Evolutionary conservation across 2,797 vertebrate genomes (phyloP).

Genomic region (Spinus olivaceus): DNA sequence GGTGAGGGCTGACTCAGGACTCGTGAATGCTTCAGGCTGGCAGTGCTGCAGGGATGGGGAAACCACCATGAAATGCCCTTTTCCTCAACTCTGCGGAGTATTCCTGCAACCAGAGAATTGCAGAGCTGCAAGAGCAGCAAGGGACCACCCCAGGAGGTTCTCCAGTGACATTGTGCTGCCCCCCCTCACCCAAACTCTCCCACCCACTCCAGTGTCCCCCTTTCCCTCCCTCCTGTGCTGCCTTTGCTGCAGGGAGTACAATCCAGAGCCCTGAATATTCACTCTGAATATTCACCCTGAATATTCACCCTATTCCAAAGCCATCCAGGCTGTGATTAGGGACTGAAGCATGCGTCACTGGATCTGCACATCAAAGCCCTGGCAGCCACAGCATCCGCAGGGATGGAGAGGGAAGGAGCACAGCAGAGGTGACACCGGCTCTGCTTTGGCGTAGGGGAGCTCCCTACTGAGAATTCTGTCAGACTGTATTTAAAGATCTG

Average conservation of each 20-base stretch:
- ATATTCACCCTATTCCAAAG: background rate
- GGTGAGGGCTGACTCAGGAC: background rate
- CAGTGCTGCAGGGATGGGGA: background rate
- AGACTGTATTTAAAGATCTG: background rate
- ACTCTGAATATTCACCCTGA: background rate
- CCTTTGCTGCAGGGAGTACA: background rate
- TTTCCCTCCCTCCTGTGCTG: background rate
- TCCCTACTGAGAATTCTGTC: background rate
- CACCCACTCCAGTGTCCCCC: background rate
- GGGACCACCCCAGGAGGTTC: background rate
- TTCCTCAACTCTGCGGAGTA: background rate
- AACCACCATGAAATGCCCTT: background rate
- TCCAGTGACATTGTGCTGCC: background rate
- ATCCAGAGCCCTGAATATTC: background rate
- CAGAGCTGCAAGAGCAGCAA: background rate
- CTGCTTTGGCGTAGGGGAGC: background rate
- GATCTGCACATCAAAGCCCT: constrained; percentile 50
- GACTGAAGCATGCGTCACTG: background rate
- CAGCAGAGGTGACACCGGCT: background rate
- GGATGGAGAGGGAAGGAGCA: background rate
- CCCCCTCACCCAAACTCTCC: background rate
- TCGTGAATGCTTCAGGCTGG: background rate
- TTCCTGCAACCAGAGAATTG: background rate
- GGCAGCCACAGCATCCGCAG: background rate
- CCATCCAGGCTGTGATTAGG: background rate